These are phyloP conservation scores for Synergus umbraculus DNA, from an alignment of 2,888 invertebrate genomes.

Conservation along the genomic window DNA sequence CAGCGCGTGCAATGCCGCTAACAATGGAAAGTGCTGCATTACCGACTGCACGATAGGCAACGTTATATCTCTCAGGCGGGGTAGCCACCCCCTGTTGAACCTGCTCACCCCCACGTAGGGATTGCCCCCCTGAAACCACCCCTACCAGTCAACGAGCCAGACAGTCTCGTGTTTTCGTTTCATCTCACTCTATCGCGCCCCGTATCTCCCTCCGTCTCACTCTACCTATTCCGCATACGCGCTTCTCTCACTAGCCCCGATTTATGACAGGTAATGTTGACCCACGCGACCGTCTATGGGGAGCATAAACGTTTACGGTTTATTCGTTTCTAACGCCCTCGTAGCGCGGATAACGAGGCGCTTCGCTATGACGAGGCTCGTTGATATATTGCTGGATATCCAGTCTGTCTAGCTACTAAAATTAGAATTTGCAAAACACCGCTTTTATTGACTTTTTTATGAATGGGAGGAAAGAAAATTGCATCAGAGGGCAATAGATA, in stretches of 20 bases:
- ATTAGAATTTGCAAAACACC: slow-evolving; percentile 11
- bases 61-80: slow-evolving; percentile 42
- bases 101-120: neutral
- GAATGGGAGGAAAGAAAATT: neutral
- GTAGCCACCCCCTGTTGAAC: slow-evolving; percentile 2
- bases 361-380: slow-evolving; percentile 26
- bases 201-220: slow-evolving; percentile 15
- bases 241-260: slow-evolving; percentile 38
- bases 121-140: neutral
- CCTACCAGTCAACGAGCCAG: slow-evolving; percentile 20
- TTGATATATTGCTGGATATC: slow-evolving; percentile 30
- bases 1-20: slow-evolving; percentile 54
- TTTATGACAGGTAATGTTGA: slow-evolving; percentile 55
- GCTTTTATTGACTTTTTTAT: neutral
- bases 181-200: slow-evolving; percentile 31
- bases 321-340: slow-evolving; percentile 39
- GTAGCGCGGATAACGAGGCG: slow-evolving; percentile 41
- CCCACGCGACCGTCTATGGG: slow-evolving; percentile 50
- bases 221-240: slow-evolving; percentile 14
- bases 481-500: neutral
- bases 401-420: slow-evolving; percentile 30
- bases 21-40: slow-evolving; percentile 70
- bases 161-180: slow-evolving; percentile 33
- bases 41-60: slow-evolving; percentile 53
- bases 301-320: slow-evolving; percentile 42